These are phyloP conservation scores for Sisyra nigra DNA, from an alignment of 2,888 invertebrate species.

Conservation along the genomic window DNA sequence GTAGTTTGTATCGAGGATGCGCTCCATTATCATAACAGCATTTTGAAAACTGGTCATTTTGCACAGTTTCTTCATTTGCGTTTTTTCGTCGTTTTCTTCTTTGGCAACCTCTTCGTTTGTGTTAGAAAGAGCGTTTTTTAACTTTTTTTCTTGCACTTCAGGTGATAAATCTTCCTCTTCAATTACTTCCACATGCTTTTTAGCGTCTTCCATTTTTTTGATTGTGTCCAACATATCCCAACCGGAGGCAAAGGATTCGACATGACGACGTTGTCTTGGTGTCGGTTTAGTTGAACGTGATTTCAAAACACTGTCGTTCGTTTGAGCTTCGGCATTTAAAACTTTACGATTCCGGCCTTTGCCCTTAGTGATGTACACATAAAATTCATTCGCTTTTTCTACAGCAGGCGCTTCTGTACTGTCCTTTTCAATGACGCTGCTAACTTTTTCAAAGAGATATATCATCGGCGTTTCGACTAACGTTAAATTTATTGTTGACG, in stretches of 20 bases:
- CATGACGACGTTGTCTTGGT: slow-evolving; percentile 35
- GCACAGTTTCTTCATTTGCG: slow-evolving; percentile 22
- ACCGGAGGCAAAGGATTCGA: slow-evolving; percentile 48
- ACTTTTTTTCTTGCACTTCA: slow-evolving; percentile 7
- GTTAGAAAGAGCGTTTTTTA: slow-evolving; percentile 18
- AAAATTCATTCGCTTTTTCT: slow-evolving; percentile 45
- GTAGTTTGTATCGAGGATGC: slow-evolving; percentile 53
- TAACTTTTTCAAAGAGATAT: slow-evolving; percentile 45
- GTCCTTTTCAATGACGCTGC: slow-evolving; percentile 42
- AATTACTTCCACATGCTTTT: slow-evolving; percentile 27
- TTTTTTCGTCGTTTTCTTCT: slow-evolving; percentile 19
- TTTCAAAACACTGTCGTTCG: slow-evolving; percentile 40
- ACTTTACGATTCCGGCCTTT: slow-evolving; percentile 50
- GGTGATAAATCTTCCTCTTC: slow-evolving; percentile 19
- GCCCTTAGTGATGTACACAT: slow-evolving; percentile 49
- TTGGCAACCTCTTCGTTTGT: slow-evolving; percentile 13
- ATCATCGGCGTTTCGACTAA: slow-evolving; percentile 49
- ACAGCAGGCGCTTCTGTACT: slow-evolving; percentile 39
- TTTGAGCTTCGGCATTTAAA: slow-evolving; percentile 53
- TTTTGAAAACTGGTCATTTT: slow-evolving; percentile 34
- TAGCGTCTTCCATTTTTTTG: slow-evolving; percentile 24
- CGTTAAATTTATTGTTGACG: slow-evolving; percentile 40
- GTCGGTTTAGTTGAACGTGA: slow-evolving; percentile 43
- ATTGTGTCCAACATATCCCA: slow-evolving; percentile 69
- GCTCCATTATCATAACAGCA: slow-evolving; percentile 46